These are phyloP conservation scores for Irena cyanogastra DNA, from an alignment of 2,113 vertebrate species.

Conservation along the genomic window DNA sequence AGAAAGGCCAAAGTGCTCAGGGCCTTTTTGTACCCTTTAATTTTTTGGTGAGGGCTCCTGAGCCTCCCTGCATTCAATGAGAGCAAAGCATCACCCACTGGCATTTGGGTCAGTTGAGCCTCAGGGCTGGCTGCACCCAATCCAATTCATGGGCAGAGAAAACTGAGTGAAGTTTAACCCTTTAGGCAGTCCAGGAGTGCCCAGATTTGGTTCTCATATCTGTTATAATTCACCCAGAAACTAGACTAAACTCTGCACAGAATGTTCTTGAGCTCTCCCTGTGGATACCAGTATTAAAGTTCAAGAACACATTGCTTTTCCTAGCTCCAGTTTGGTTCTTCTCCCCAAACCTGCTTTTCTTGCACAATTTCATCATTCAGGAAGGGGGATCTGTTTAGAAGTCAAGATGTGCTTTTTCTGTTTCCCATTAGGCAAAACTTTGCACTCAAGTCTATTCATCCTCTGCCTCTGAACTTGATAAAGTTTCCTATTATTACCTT, in stretches of 20 bases:
- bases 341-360: not conserved
- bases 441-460: not conserved
- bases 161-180: not conserved
- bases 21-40: not conserved
- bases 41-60: not conserved
- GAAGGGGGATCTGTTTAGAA: not conserved
- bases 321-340: not conserved
- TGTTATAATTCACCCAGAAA: not conserved
- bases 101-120: not conserved
- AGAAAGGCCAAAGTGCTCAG: not conserved
- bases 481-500: not conserved
- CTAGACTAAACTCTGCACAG: not conserved
- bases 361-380: not conserved
- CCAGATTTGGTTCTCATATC: not conserved
- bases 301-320: not conserved
- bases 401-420: not conserved
- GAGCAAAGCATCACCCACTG: not conserved
- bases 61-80: not conserved
- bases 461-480: not conserved
- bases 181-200: not conserved
- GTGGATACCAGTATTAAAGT: not conserved
- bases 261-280: not conserved
- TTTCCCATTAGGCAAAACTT: not conserved
- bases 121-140: not conserved
- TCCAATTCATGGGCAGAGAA: not conserved